Evolutionary conservation across 2,888 invertebrate genomes (phyloP), one percentile per base, ranked within the genome.

Genomic region (Hypomecis punctinalis): DNA sequence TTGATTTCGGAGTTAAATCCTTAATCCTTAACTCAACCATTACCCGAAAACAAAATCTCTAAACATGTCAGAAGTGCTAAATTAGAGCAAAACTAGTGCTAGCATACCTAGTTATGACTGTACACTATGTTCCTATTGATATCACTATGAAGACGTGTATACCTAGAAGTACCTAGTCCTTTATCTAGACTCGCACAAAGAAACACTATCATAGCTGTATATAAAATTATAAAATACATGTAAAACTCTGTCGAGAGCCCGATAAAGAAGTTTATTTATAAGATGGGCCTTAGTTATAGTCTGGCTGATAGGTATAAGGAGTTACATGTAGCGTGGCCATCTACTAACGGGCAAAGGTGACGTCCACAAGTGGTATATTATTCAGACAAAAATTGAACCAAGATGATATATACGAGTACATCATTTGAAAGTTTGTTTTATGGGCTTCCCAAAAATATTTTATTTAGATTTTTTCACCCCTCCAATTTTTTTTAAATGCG

Each of bases 191-290:
- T 53, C 78, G 69, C 77, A 89, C 89, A 89, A 86, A 86, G 86
- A 83, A 71, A 78, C 79, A 73, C 82, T 84, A 80, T 85, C 75
- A 81, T 74, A 37, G 4, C 13, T 23, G 37, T 56, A 56, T 46
- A 54, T 54, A 36, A 54, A 54, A 55, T 43, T 46, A 56, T 48
- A 56, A 56, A 47, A 56, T 76, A 75, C 75, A 71, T 81, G 81
- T 77, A 76, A 79, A 76, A 73, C 76, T 57, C 39, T 49, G 60
- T 60, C 42, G 49, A 76, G 72, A 71, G 69, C 54, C 68, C 82
- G 86, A 91, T 89, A 90, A 89, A 69, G 70, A 72, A 65, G 83
- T 84, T 86, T 91, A 91, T 91, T 92, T 91, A 91, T 92, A 91
- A 86, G 85, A 84, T 74, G 78, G 36, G 74, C 65, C 72, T 69